Evolutionary conservation across 2,113 vertebrate species (phyloP), one percentile per base, ranked within the genome.

Genomic region (Sebastes schlegelii): DNA sequence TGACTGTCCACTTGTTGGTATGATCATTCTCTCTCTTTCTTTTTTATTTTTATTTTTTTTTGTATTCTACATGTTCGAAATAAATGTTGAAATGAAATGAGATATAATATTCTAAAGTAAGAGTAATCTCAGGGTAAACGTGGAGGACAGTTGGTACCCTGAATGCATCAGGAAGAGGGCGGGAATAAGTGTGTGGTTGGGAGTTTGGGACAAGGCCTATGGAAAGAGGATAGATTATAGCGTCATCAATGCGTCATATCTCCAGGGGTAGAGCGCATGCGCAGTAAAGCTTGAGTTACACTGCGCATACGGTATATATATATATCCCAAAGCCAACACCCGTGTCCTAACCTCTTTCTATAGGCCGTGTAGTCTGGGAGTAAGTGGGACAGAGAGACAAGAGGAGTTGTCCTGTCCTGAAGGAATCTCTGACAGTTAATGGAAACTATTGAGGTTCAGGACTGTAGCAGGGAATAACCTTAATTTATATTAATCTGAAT

Each of bases 351-450:
- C 26, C 26, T 26, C 26, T 26, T 26, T 26, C 26, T 26, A 26
- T 26, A 26, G 26, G 2, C 26, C 26, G 2, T 26, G 26, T 26
- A 26, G 26, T 26, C 26, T 26, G 26, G 40, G 21, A 83, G 51
- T 11, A 40, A 12, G 75, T 79, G 54, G 68, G 85, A 54, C 67
- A 19, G 9, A 5, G 43, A 67, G 58, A 43, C 61, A 17, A 43
- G 10, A 54, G 54, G 85, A 58, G 80, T 85, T 78, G 89, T 89
- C 91, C 92, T 92, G 80, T 89, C 91, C 92, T 92, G 80, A 52
- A 80, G 90, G 87, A 85, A 87, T 88, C 84, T 70, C 46, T 67
- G 61, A 74, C 63, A 43, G 72, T 23, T 26, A 60, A n/a, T 72
- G 82, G 71, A 84, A 90, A 83, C 80, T 62, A 7, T 17, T 3